These are phyloP conservation scores for Megalurothrips usitatus DNA, from an alignment of 2,888 invertebrate species.

Conservation along the genomic window DNA sequence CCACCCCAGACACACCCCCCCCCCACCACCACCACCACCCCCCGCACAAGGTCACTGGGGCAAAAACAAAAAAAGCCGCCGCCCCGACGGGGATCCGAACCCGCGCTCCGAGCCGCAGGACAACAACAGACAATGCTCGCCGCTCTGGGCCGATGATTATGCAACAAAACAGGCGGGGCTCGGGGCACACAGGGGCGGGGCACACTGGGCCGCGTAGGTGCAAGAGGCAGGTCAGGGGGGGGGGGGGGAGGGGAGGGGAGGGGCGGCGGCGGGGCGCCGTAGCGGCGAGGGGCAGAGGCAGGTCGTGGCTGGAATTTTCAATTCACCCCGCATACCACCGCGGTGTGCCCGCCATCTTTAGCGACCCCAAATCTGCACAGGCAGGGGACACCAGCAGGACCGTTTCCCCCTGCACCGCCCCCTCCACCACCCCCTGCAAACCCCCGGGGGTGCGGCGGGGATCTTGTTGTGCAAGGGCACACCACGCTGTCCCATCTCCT, in stretches of 20 bases:
- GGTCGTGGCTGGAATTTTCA: conserved; percentile 31
- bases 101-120: too few relatives aligned
- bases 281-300: conserved; percentile 29
- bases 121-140: too few relatives aligned
- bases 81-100: too few relatives aligned
- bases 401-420: neutral
- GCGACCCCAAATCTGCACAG: neutral
- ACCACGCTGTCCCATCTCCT: neutral
- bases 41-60: too few relatives aligned
- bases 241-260: conserved; percentile 35
- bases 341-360: neutral
- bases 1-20: too few relatives aligned
- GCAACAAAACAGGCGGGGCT: neutral
- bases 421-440: neutral
- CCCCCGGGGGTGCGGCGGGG: conserved; percentile 10
- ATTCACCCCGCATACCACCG: conserved; percentile 6
- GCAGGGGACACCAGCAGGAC: neutral
- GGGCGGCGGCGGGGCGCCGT: conserved; percentile 31
- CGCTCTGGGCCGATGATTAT: too few relatives aligned
- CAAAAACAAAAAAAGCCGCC: too few relatives aligned
- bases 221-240: conserved; percentile 35
- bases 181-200: too few relatives aligned
- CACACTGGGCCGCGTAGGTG: neutral
- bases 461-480: conserved; percentile 21
- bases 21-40: too few relatives aligned